Base-by-base conservation (phyloP, 2,113 vertebrate genomes). In the Gymnarchus niloticus region DNA sequence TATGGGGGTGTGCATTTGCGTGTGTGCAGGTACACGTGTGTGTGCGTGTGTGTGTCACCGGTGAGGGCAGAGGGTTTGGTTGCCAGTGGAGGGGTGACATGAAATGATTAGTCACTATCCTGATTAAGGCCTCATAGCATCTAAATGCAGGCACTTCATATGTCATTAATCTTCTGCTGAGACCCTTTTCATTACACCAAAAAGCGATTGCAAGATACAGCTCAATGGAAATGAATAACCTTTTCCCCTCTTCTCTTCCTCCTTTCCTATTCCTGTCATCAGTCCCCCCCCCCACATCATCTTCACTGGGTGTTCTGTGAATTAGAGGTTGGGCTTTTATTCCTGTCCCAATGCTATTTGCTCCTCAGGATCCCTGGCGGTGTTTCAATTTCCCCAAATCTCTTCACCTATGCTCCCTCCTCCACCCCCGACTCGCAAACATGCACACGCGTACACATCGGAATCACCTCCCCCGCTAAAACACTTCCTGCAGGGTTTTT, bases 161-260 rank as follows among this genome's bases (percentile, higher is more conserved):
- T 98, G 97, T 95, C 97, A 99, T 99, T 98, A 96, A 98, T 99
- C 98, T 98, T 99, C 95, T 90, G 95, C 96, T 96, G 92, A 92
- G 95, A 96, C 96, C 96, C 97, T 98, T 99, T 98, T 99, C 97
- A 99, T 98, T 98, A 97, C 96, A 95, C 95, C 95, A 95, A 96
- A 96, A 95, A 96, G 96, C 97, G 97, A 96, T 96, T 96, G 97
- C 96, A 97, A 96, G 95, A 96, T 95, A 96, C 95, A 93, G 96
- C 95, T 94, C 95, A 93, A 95, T 95, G 95, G 96, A 97, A 99
- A 98, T 98, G 96, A 98, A 97, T 97, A 98, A 97, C 96, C 94
- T 88, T 91, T 90, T 91, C 90, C 89, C 90, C 91, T 91, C 89
- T 80, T 28, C 1, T 3, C 56, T 44, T 25, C 28, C 52, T 48